Evolutionary conservation across 2,888 invertebrate genomes (phyloP).

Genomic region (Drosophila setosimentum): DNA sequence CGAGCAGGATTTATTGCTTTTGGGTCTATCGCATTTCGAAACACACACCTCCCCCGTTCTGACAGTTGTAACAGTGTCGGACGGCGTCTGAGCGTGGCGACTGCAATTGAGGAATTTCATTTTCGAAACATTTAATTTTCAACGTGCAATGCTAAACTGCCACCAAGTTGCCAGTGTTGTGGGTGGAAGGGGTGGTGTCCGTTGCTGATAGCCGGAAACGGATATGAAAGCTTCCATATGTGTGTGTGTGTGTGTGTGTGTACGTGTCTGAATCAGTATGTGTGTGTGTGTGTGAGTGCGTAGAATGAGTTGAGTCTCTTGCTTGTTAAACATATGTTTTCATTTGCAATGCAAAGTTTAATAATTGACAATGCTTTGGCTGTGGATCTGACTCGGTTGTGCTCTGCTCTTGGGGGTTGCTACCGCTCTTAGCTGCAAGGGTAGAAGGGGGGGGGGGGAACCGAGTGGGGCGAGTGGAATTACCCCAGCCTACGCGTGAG

Average conservation of each 20-base stretch:
- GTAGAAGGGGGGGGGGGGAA: neutral
- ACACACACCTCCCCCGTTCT: neutral
- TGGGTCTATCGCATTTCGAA: slow-evolving; percentile 66
- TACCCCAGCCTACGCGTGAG: slow-evolving; percentile 38
- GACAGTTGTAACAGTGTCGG: slow-evolving; percentile 31
- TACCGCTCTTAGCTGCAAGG: slow-evolving; percentile 3
- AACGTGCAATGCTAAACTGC: slow-evolving; percentile 66
- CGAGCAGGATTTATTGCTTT: slow-evolving; percentile 74
- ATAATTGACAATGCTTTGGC: slow-evolving; percentile 73
- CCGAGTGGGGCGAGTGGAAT: neutral
- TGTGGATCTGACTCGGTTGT: slow-evolving; percentile 7
- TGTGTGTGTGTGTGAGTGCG: neutral
- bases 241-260: slow-evolving; percentile 2
- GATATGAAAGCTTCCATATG: slow-evolving; percentile 67
- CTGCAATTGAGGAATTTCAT: slow-evolving; percentile 82
- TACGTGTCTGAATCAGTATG: neutral
- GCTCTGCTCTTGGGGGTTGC: slow-evolving; percentile 47
- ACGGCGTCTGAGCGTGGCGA: slow-evolving; percentile 56
- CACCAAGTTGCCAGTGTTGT: slow-evolving; percentile 26
- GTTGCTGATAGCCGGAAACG: slow-evolving; percentile 72
- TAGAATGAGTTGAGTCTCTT: slow-evolving; percentile 2
- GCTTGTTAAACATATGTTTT: slow-evolving; percentile 79
- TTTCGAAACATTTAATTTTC: slow-evolving; percentile 80
- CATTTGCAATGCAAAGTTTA: slow-evolving; percentile 80
- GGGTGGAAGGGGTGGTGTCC: slow-evolving; percentile 7